These are phyloP conservation scores for Drosophila nikananu DNA, from an alignment of 1,140 invertebrate genomes.

Conservation along the genomic window DNA sequence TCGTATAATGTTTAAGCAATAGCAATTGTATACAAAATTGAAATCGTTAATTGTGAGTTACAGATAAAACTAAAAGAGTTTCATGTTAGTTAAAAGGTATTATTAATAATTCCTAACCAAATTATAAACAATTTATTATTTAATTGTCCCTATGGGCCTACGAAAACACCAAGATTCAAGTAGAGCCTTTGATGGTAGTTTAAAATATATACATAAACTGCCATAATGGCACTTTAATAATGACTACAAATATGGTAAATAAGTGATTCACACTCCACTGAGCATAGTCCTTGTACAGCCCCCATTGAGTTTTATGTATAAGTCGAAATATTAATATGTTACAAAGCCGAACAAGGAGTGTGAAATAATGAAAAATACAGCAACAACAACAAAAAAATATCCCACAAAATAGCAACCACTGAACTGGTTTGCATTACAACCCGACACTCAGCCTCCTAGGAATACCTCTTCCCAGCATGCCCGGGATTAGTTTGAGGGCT, in stretches of 20 bases:
- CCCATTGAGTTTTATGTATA: neutral
- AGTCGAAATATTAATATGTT: conserved; percentile 10
- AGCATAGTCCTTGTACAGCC: neutral
- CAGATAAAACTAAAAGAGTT: neutral
- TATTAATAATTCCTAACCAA: neutral
- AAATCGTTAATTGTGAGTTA: too few relatives aligned
- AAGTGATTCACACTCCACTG: neutral
- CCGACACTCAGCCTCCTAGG: neutral
- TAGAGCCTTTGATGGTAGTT: neutral
- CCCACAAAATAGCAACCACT: conserved; percentile 28
- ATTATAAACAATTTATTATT: neutral
- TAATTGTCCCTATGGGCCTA: neutral
- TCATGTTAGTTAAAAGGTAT: neutral
- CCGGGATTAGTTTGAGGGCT: conserved; percentile 17
- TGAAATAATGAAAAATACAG: conserved; percentile 5
- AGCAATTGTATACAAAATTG: too few relatives aligned
- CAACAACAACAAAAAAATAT: neutral
- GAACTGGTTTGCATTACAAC: conserved; percentile 22
- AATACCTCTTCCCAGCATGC: neutral
- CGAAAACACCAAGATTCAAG: neutral
- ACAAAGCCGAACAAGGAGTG: neutral
- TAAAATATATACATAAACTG: neutral
- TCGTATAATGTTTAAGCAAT: neutral
- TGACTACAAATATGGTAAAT: neutral
- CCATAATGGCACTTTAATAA: neutral